These are phyloP conservation scores for Lasioglossum baleicum DNA, from an alignment of 1,140 invertebrate species.

Conservation along the genomic window DNA sequence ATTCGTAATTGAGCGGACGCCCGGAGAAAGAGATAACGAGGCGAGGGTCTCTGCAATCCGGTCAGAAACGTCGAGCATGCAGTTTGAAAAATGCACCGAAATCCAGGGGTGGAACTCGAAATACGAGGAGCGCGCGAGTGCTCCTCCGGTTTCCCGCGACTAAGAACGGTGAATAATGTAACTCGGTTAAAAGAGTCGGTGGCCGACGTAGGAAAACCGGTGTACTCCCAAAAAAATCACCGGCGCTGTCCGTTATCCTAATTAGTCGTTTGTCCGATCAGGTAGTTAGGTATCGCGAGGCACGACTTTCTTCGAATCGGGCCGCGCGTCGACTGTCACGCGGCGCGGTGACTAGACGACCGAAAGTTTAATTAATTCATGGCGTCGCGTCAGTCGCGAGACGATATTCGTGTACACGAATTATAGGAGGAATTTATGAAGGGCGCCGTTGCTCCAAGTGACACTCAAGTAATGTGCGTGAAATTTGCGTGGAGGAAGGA, in stretches of 20 bases:
- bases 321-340: background rate
- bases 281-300: too few species aligned
- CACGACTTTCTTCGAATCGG: background rate
- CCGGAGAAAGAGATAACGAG: background rate
- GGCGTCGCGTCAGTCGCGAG: background rate
- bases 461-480: background rate
- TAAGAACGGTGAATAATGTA: background rate
- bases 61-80: background rate
- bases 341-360: background rate
- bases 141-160: background rate
- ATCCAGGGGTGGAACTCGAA: background rate
- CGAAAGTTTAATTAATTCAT: slow-evolving; percentile 17
- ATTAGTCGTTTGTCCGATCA: background rate
- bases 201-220: too few species aligned
- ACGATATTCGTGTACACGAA: slow-evolving; percentile 14
- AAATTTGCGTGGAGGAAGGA: slow-evolving; percentile 1
- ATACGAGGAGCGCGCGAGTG: background rate
- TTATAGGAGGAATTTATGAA: slow-evolving; percentile 10
- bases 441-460: slow-evolving; percentile 1
- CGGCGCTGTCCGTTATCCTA: too few species aligned
- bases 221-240: too few species aligned
- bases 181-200: too few species aligned
- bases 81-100: slow-evolving; percentile 5
- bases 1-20: slow-evolving; percentile 6
- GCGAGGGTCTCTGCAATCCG: slow-evolving; percentile 2